Conservation (phyloP, 2,797 vertebrate species). For the Pangasius mekongensis region DNA sequence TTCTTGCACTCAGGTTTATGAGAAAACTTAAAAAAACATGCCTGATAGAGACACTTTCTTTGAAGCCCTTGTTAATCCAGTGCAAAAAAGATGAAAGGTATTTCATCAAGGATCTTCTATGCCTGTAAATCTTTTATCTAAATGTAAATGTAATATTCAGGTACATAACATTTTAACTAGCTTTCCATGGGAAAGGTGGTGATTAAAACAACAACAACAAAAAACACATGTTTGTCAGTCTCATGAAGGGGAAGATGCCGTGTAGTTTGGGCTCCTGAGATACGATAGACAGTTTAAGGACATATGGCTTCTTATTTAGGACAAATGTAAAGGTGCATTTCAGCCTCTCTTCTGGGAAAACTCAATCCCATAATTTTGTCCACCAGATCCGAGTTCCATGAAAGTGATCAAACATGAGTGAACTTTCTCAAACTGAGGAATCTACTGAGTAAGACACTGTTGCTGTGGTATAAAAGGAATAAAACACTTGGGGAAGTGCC, state of each 20-base stretch:
- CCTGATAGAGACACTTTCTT: constrained; percentile 28
- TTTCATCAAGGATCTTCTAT: not conserved
- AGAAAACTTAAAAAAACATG: constrained; percentile 24
- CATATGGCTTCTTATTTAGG: not conserved
- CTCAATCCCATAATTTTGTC: not conserved
- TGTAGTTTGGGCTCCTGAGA: not conserved
- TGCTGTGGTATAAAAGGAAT: not conserved
- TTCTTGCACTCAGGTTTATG: not conserved
- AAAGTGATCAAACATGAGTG: too few relatives aligned
- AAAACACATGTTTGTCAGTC: not conserved
- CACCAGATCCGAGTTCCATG: not conserved
- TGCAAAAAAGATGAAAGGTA: not conserved
- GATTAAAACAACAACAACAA: not conserved
- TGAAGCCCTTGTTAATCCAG: constrained; percentile 17
- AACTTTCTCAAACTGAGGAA: not conserved
- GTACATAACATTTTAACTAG: not conserved
- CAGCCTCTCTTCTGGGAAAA: not conserved
- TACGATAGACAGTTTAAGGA: not conserved
- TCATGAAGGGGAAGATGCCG: not conserved
- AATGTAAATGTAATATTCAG: not conserved
- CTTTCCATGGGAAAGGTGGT: not conserved
- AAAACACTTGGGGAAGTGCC: not conserved
- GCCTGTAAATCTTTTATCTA: not conserved
- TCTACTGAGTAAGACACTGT: too few relatives aligned
- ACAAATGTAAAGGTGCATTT: not conserved